These are phyloP conservation scores for Palythoa grandiflora DNA, from an alignment of 92 coral and sea anemone genomes.

Conservation along the genomic window DNA sequence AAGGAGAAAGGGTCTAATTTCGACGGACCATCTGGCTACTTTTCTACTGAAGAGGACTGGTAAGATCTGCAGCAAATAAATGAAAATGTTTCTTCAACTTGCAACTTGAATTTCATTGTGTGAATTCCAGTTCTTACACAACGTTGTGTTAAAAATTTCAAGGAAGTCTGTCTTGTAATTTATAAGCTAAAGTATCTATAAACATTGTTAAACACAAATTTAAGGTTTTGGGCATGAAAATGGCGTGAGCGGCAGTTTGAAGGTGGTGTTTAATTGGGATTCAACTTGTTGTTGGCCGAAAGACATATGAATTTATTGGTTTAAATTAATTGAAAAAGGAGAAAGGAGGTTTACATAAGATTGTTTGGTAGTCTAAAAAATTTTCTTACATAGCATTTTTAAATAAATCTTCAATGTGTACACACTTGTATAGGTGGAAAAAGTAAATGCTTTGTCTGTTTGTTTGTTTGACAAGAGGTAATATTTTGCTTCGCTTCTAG, in stretches of 20 bases:
- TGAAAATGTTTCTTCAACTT: not conserved
- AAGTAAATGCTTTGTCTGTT: not conserved
- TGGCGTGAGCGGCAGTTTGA: no score
- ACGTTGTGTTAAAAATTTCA: no score
- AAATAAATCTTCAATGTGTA: not conserved
- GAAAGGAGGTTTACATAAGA: no score
- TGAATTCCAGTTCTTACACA: not conserved
- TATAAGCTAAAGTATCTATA: no score
- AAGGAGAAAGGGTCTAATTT: conserved; percentile 36
- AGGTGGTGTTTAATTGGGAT: no score
- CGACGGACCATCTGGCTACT: conserved; percentile 93
- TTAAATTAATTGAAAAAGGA: no score
- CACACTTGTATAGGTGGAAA: not conserved
- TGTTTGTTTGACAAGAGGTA: not conserved
- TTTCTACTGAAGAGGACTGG: conserved; percentile 95
- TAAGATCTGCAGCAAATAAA: not conserved
- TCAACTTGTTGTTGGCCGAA: no score
- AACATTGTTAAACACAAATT: no score
- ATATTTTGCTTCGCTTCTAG: conserved; percentile 43
- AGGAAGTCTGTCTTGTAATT: no score
- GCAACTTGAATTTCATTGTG: not conserved
- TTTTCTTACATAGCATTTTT: not conserved
- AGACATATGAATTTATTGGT: no score
- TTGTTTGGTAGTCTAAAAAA: no score
- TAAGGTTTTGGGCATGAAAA: no score